Percentiles rank a stretch among this genome's conserved stretches.
Evolutionary conservation across 2,113 vertebrate genomes (phyloP).

Genomic region (Eira barbara): DNA sequence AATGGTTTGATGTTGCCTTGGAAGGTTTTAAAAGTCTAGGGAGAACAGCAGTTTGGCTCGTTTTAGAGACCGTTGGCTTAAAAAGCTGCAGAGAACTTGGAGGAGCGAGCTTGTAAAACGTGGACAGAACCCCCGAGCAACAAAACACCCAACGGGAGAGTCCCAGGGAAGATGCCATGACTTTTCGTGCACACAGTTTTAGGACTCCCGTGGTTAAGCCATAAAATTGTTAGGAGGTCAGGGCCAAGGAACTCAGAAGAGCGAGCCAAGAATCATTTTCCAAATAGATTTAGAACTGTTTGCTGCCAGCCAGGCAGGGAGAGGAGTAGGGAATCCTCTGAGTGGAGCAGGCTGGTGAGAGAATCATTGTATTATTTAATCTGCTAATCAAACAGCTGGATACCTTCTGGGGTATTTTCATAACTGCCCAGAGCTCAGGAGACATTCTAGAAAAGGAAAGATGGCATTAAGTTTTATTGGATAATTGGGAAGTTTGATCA

Average conservation of each 20-base stretch:
- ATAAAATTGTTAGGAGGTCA: not conserved
- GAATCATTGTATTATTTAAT: not conserved
- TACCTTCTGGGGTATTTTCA: not conserved
- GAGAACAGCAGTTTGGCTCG: not conserved
- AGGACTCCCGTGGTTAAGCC: not conserved
- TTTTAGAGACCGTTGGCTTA: slow-evolving; percentile 30
- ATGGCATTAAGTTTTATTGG: not conserved
- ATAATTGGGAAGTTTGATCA: not conserved
- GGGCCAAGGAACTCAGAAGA: not conserved
- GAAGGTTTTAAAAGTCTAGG: slow-evolving; percentile 26
- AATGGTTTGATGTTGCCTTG: not conserved
- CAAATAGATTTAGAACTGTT: not conserved
- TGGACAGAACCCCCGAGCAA: not conserved
- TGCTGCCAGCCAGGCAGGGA: not conserved
- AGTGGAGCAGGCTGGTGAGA: not conserved
- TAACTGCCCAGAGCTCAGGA: not conserved
- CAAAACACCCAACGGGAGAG: not conserved
- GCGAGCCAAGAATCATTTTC: slow-evolving; percentile 19
- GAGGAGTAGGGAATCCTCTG: not conserved
- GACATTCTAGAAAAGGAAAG: not conserved
- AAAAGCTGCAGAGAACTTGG: not conserved
- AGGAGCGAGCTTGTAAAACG: slow-evolving; percentile 36
- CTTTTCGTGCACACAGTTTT: not conserved
- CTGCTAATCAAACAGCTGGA: slow-evolving; percentile 28
- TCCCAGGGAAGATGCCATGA: not conserved